Base-by-base conservation (phyloP, 2,888 invertebrate genomes). In the Idaea straminata region DNA sequence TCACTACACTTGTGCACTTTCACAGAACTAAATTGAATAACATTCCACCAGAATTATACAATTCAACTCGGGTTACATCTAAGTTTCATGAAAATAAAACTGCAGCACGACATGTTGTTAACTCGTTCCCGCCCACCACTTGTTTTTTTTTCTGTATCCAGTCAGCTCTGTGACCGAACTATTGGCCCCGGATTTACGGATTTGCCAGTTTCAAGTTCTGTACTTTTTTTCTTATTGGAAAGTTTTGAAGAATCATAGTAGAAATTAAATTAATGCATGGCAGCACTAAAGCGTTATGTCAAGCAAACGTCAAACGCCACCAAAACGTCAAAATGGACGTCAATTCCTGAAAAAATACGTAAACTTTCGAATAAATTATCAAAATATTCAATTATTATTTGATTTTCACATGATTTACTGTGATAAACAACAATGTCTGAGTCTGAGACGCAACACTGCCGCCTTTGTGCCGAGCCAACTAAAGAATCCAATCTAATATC, bases 391-490 rank as follows among this genome's bases (percentile, higher is more conserved):
- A 62, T 66, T 66, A 67, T 13, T 35, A 47, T 47, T 7, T 47
- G 13, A 10, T 47, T 47, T 47, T 47, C 47, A 4, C 47, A 47
- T 47, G 47, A 10, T 47, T 47, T 47, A 59, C 34, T 59, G 59
- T 65, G 38, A 62, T 35, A 71, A 72, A 64, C 35, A 69, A 78
- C 60, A 72, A 90, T 89, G 89, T 79, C 82, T 65, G 84, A 85
- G 47, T 76, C 83, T 59, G 83, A 82, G 47, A 86, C 87, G 38
- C 79, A 80, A 13, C 88, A 86, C 64, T 92, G 92, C 72, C 86
- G 92, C 34, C 82, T 92, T 4, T 92, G 92, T 63, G 92, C 92
- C 0, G 92, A 92, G 74, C 84, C 82, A 61, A 92, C 91, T 10
- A 83, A 85, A 0, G 78, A 74, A 75, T 71, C 74, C 10, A 85